These are phyloP conservation scores for Serripes groenlandicus DNA, from an alignment of 2,888 invertebrate genomes.

Conservation along the genomic window DNA sequence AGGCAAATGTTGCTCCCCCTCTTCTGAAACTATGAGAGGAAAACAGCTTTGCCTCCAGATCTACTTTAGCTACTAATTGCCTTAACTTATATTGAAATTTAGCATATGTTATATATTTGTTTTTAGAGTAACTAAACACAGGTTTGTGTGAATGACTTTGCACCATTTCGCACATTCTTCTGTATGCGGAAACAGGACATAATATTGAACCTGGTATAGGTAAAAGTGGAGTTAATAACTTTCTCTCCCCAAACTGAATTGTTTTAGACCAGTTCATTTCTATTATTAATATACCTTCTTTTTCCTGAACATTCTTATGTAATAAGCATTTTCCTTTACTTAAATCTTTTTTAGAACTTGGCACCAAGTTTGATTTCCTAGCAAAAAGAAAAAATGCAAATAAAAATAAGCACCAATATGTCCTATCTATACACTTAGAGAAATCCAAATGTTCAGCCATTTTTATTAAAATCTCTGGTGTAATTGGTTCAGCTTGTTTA, in stretches of 20 bases:
- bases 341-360: background rate
- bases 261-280: background rate
- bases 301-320: background rate
- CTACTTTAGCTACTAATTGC: background rate
- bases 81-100: background rate
- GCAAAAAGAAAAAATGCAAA: constrained; percentile 31
- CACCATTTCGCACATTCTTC: background rate
- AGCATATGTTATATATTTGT: background rate
- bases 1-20: background rate
- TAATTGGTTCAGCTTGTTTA: background rate
- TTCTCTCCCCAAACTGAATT: background rate
- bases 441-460: background rate
- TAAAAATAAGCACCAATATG: constrained; percentile 24
- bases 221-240: background rate
- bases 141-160: background rate
- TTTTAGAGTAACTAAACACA: background rate
- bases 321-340: background rate
- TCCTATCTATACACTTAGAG: background rate
- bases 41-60: background rate
- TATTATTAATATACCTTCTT: background rate
- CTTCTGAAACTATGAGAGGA: background rate
- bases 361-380: constrained; percentile 15
- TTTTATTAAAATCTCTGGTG: background rate
- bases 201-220: background rate
- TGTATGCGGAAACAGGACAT: background rate